These are phyloP conservation scores for Melanogrammus aeglefinus DNA, from an alignment of 2,797 vertebrate species.

Conservation along the genomic window DNA sequence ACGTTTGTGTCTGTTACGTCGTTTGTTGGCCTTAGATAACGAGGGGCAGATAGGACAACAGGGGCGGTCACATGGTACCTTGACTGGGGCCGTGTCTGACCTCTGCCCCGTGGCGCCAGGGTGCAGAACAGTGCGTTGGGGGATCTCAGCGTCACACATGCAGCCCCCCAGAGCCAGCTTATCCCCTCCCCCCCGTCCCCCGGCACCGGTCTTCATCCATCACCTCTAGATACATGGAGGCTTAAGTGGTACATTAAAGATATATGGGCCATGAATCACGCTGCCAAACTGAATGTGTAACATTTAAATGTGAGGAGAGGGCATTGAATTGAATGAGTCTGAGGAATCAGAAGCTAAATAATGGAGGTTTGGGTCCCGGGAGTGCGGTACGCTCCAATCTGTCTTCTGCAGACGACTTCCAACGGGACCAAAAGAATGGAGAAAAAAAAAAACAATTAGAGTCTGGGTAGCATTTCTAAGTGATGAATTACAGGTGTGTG, in stretches of 20 bases:
- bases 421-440: background rate
- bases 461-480: background rate
- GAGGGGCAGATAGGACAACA: too few species aligned
- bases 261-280: background rate
- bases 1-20: too few species aligned
- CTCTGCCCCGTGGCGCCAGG: too few species aligned
- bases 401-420: background rate
- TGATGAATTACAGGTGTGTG: background rate
- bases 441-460: background rate
- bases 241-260: background rate
- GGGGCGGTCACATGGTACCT: too few species aligned
- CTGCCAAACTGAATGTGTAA: background rate
- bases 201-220: too few species aligned
- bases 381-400: background rate
- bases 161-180: background rate
- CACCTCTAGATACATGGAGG: background rate
- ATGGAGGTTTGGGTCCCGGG: background rate
- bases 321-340: background rate
- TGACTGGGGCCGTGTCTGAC: too few species aligned
- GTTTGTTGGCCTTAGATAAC: too few species aligned
- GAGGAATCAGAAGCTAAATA: background rate
- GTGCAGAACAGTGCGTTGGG: too few species aligned
- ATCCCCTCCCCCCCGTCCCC: background rate
- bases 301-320: background rate
- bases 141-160: background rate